Conservation (phyloP, 2,888 invertebrate species). For the Thysanoteuthis rhombus region DNA sequence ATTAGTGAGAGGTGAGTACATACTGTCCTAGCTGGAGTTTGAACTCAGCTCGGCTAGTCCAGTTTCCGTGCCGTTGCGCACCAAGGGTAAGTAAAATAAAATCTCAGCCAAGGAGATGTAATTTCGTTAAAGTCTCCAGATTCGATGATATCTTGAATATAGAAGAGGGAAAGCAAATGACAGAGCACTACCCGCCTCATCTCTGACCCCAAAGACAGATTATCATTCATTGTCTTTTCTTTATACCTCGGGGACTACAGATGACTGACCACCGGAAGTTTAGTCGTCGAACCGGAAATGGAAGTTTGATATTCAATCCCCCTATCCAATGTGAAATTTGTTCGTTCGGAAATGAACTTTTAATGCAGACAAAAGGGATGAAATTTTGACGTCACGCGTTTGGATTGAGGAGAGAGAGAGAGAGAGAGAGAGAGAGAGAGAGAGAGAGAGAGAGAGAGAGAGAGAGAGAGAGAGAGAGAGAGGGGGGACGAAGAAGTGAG, state of each 20-base stretch:
- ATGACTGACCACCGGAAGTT: not conserved
- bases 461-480: not conserved
- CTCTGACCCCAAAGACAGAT: not conserved
- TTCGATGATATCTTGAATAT: too few species aligned
- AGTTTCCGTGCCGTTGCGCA: too few species aligned
- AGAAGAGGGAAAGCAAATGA: too few species aligned
- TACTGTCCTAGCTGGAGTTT: too few species aligned
- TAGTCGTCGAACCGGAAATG: not conserved
- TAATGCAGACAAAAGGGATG: not conserved
- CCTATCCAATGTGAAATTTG: not conserved
- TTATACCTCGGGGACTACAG: not conserved
- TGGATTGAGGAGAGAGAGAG: not conserved
- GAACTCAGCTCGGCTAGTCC: too few species aligned
- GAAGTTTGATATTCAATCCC: not conserved
- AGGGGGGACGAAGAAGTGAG: not conserved
- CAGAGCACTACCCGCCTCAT: not conserved
- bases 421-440: not conserved
- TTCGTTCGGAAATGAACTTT: not conserved
- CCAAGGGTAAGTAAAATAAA: too few species aligned
- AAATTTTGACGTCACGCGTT: not conserved
- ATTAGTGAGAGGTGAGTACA: too few species aligned
- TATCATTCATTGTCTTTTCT: not conserved
- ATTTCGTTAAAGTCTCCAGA: too few species aligned
- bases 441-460: not conserved
- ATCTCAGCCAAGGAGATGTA: too few species aligned